A percentile compares a stretch with the other conserved stretches of the same genome.
These are phyloP conservation scores for Metopolophium dirhodum DNA, from an alignment of 1,140 invertebrate genomes.

Conservation along the genomic window DNA sequence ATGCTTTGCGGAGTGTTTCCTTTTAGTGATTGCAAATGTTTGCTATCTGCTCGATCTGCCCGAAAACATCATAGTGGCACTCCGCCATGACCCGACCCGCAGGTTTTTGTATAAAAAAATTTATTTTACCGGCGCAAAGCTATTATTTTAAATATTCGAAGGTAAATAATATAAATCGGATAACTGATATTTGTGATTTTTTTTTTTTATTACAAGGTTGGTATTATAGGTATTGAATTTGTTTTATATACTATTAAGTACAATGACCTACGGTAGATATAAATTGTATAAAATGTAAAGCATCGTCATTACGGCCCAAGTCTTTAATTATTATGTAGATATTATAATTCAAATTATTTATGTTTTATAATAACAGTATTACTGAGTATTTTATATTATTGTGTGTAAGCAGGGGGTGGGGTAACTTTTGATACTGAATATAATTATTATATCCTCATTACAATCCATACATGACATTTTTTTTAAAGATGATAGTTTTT, in stretches of 20 bases:
- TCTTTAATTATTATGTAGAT: too few species aligned
- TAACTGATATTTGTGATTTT: neutral
- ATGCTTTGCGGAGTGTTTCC: neutral
- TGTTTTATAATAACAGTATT: too few species aligned
- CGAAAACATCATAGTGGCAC: neutral
- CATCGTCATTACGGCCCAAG: too few species aligned
- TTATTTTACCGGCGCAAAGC: neutral
- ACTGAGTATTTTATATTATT: too few species aligned
- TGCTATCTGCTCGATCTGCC: neutral
- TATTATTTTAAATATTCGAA: neutral
- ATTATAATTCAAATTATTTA: too few species aligned
- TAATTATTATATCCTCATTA: too few species aligned
- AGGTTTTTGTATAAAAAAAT: neutral
- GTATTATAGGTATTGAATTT: neutral
- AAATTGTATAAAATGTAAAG: too few species aligned
- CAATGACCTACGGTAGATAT: too few species aligned
- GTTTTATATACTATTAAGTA: neutral
- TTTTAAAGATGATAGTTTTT: too few species aligned
- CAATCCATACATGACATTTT: too few species aligned
- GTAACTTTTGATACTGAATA: too few species aligned
- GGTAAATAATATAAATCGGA: neutral
- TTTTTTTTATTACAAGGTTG: neutral
- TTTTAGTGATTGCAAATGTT: neutral
- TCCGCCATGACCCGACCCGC: neutral
- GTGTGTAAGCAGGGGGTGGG: too few species aligned